phyloP scores from a whole-genome alignment of 2,113 vertebrate species.

The Sphyrna mokarran region DNA sequence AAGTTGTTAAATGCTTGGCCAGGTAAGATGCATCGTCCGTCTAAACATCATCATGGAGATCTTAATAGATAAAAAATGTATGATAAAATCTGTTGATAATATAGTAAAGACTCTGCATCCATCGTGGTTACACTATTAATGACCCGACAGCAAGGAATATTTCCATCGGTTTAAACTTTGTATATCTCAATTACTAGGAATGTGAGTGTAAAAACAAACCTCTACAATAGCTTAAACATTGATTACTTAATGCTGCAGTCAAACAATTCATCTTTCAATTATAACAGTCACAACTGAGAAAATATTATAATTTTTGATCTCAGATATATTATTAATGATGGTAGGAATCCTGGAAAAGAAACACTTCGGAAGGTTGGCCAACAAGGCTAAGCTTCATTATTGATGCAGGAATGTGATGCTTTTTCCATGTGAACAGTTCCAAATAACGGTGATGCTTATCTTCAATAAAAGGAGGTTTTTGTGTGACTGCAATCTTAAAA shows the following conservation, averaged over 20 bases:
- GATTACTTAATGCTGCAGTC: not conserved
- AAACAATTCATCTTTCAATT: not conserved
- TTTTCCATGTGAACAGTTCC: not conserved
- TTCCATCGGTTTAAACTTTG: not conserved
- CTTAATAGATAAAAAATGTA: not conserved
- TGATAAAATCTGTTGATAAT: not conserved
- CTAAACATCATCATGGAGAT: not conserved
- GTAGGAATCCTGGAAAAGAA: not conserved
- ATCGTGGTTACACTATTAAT: not conserved
- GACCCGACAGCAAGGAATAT: not conserved
- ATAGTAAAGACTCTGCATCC: not conserved
- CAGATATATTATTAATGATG: not conserved
- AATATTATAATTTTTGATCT: not conserved
- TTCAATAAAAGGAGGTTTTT: not conserved
- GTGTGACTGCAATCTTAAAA: not conserved
- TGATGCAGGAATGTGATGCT: not conserved
- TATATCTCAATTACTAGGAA: not conserved
- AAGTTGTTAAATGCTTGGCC: not conserved
- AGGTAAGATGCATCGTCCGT: not conserved
- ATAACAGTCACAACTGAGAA: not conserved
- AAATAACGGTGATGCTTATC: not conserved
- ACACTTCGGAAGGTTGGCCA: not conserved
- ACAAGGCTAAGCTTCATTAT: too few relatives aligned
- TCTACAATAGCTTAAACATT: not conserved
- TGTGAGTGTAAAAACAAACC: not conserved